Evolutionary conservation across 2,888 invertebrate genomes (phyloP).

Genomic region (Megastigmus dorsalis): DNA sequence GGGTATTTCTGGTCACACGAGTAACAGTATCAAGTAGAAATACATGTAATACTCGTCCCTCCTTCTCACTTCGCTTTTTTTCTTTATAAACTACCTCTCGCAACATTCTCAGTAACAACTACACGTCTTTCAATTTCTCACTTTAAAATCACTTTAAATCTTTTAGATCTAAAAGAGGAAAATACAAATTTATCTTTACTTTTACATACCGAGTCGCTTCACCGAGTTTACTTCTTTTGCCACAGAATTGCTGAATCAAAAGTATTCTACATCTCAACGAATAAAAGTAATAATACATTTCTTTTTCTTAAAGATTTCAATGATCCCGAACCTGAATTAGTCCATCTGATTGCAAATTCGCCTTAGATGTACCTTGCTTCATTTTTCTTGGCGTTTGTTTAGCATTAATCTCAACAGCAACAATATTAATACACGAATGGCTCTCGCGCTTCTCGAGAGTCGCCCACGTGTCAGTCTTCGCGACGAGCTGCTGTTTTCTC

Average conservation of each 20-base stretch:
- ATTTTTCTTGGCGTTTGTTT: conserved; percentile 21
- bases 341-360: conserved; percentile 14
- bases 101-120: neutral
- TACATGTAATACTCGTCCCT: neutral
- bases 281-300: neutral
- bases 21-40: conserved; percentile 23
- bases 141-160: conserved; percentile 12
- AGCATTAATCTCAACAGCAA: conserved; percentile 52
- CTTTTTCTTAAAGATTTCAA: neutral
- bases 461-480: conserved; percentile 52
- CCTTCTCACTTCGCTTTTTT: neutral
- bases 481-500: conserved; percentile 49
- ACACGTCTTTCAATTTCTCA: conserved; percentile 3
- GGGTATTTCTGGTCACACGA: conserved; percentile 6
- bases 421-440: conserved; percentile 48
- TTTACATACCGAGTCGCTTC: neutral
- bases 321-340: conserved; percentile 11
- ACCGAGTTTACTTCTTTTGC: neutral
- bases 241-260: neutral
- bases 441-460: conserved; percentile 12
- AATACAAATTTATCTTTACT: neutral
- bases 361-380: neutral
- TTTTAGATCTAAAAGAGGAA: neutral
- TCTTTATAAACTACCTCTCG: neutral
- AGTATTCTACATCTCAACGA: neutral